Percentiles rank a stretch among this genome's conserved stretches.
Conservation (phyloP, 2,888 invertebrate genomes). For the Sthenelais limicola region DNA sequence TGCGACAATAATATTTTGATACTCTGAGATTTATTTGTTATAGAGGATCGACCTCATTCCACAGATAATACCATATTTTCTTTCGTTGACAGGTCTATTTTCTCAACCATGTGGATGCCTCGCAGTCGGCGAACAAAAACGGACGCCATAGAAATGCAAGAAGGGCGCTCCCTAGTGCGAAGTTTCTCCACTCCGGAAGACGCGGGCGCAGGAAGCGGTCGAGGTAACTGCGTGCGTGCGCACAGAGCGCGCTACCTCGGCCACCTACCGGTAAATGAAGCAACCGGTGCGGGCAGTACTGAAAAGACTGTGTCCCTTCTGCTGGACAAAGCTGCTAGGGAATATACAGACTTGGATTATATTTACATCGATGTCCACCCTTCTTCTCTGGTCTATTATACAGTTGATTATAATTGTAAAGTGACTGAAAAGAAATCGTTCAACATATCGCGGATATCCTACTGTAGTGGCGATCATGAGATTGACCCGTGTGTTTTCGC, state of each 20-base stretch:
- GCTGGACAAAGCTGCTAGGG: conserved; percentile 24
- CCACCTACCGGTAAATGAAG: conserved; percentile 2
- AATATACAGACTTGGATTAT: conserved; percentile 1
- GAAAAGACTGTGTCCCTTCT: conserved; percentile 35
- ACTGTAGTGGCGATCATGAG: conserved; percentile 34
- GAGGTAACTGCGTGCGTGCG: neutral
- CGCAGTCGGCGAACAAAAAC: neutral
- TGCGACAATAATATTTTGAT: too few species aligned
- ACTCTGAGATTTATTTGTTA: too few species aligned
- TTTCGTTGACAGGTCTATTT: conserved; percentile 4
- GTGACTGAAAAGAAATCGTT: conserved; percentile 19
- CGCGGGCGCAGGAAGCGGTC: neutral
- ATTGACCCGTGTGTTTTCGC: conserved; percentile 36
- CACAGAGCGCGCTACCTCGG: conserved; percentile 35
- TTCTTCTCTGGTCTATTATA: conserved; percentile 18
- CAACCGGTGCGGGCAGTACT: conserved; percentile 7
- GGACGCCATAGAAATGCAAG: conserved; percentile 21
- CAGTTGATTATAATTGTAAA: conserved; percentile 27
- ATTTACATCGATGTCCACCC: conserved; percentile 32
- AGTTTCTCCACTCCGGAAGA: neutral
- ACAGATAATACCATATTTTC: too few species aligned
- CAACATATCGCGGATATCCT: conserved; percentile 35
- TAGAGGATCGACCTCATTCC: too few species aligned
- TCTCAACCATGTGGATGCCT: conserved; percentile 21
- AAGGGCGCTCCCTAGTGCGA: conserved; percentile 11